Conservation (phyloP, 2,113 vertebrate genomes). For the Xiphophorus couchianus region DNA sequence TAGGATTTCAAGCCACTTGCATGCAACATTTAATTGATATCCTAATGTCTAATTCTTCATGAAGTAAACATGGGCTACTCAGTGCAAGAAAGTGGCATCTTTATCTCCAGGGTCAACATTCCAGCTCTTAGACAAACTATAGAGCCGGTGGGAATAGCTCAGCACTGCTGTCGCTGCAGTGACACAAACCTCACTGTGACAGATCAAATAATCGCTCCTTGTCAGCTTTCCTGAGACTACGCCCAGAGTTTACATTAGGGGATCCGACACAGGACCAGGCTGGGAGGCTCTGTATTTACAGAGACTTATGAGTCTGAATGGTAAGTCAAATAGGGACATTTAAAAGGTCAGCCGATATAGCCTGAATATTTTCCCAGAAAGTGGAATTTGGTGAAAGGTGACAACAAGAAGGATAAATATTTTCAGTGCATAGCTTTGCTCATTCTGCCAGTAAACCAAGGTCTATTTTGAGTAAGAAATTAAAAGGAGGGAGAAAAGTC, state of each 20-base stretch:
- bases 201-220: constrained; percentile 62
- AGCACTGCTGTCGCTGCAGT: constrained; percentile 11
- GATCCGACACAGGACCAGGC: constrained; percentile 21
- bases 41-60: background rate
- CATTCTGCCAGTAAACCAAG: background rate
- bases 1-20: background rate
- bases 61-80: constrained; percentile 56
- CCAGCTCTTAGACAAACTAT: constrained; percentile 36
- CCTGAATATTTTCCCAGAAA: constrained; percentile 1
- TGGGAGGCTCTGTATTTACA: constrained; percentile 57
- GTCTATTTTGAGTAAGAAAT: background rate
- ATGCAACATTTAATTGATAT: constrained; percentile 7
- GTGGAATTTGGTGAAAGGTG: background rate
- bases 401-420: too few species aligned
- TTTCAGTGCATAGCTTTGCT: background rate
- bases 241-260: constrained; percentile 65
- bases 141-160: background rate
- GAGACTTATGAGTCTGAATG: constrained; percentile 41
- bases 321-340: constrained; percentile 26
- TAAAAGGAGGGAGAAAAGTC: constrained; percentile 5
- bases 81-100: background rate
- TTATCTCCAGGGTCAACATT: constrained; percentile 54
- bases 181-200: constrained; percentile 50
- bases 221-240: constrained; percentile 45
- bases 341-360: constrained; percentile 14